These are phyloP conservation scores for Cecropterus lyciades DNA, from an alignment of 1,140 invertebrate species.

Conservation along the genomic window DNA sequence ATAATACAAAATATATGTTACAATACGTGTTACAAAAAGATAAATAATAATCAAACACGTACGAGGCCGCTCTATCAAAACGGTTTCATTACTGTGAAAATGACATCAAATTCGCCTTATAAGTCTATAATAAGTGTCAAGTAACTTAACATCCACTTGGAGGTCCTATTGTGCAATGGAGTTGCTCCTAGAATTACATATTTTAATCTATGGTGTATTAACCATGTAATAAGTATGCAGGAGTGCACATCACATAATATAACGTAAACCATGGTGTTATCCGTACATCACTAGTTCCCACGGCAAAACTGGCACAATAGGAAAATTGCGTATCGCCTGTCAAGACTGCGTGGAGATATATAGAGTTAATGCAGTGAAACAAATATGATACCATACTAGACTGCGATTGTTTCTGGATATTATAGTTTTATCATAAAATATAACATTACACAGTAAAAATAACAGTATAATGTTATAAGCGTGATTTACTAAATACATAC, in stretches of 20 bases:
- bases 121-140: neutral
- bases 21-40: too few species aligned
- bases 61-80: too few species aligned
- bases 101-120: neutral
- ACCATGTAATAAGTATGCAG: conserved; percentile 19
- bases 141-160: neutral
- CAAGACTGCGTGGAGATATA: conserved; percentile 35
- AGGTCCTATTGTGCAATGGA: conserved; percentile 9
- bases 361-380: conserved; percentile 30
- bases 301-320: conserved; percentile 58
- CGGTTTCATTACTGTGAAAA: neutral
- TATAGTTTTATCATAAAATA: too few species aligned
- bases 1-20: too few species aligned
- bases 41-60: neutral
- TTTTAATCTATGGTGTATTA: conserved; percentile 11
- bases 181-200: neutral
- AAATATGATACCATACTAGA: too few species aligned
- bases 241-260: conserved; percentile 26
- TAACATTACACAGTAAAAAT: too few species aligned
- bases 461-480: too few species aligned
- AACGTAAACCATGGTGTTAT: conserved; percentile 31
- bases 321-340: conserved; percentile 62
- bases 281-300: conserved; percentile 47
- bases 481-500: too few species aligned
- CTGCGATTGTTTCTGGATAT: too few species aligned